These are phyloP conservation scores for Nicator chloris DNA, from an alignment of 2,113 vertebrate genomes.

Conservation along the genomic window DNA sequence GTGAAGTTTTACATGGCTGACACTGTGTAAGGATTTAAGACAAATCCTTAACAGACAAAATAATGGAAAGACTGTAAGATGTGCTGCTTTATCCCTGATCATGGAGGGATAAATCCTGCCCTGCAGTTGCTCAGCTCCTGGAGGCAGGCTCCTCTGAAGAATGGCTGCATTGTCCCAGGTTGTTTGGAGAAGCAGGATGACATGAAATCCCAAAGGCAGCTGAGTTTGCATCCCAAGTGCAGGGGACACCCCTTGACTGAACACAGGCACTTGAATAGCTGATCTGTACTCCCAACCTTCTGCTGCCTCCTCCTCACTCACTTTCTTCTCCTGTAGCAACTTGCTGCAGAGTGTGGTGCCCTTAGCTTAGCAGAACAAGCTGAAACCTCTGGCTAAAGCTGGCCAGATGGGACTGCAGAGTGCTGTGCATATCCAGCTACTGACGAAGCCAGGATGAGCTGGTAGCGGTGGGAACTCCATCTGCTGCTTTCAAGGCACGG, in stretches of 20 bases:
- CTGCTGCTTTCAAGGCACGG: not conserved
- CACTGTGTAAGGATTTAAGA: not conserved
- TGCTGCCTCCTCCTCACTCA: not conserved
- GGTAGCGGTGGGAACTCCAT: not conserved
- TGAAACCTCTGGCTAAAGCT: not conserved
- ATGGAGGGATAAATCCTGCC: not conserved
- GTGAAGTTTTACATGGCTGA: not conserved
- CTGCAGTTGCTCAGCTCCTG: not conserved
- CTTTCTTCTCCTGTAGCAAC: not conserved
- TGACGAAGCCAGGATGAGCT: not conserved
- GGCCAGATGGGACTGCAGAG: not conserved
- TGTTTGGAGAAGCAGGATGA: not conserved
- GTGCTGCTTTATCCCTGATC: not conserved
- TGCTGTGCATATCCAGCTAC: not conserved
- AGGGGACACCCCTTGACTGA: not conserved
- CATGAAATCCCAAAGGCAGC: fast-evolving
- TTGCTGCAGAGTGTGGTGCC: not conserved
- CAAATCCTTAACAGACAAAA: not conserved
- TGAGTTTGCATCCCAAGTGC: not conserved
- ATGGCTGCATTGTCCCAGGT: not conserved
- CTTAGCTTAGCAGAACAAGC: not conserved
- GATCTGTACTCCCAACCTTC: not conserved
- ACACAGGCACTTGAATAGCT: not conserved
- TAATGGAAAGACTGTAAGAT: not conserved
- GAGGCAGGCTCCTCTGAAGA: not conserved